Conservation (phyloP, 2,888 invertebrate genomes). For the Latheticus oryzae region DNA sequence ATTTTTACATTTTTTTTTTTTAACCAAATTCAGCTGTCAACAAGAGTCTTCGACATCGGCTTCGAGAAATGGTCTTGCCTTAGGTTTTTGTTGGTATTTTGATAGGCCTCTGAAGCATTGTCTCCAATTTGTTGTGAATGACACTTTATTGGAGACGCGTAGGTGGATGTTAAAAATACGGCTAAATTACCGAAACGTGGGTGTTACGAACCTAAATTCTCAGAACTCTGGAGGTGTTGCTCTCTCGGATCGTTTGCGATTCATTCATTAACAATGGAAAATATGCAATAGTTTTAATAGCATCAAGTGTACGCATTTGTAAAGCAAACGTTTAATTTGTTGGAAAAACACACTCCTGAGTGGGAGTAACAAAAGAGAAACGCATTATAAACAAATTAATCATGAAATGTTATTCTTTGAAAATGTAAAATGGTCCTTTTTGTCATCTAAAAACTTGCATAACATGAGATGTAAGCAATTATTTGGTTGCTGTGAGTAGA, state of each 20-base stretch:
- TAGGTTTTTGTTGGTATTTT: slow-evolving; percentile 10
- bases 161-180: slow-evolving; percentile 59
- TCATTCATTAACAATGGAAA: slow-evolving; percentile 41
- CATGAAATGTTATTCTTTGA: too few relatives aligned
- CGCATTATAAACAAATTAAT: too few relatives aligned
- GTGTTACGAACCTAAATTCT: slow-evolving; percentile 56
- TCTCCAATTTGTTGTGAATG: slow-evolving; percentile 45
- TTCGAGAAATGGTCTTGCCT: slow-evolving; percentile 9
- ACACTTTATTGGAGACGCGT: slow-evolving; percentile 45
- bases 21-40: too few relatives aligned
- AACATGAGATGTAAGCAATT: too few relatives aligned
- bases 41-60: not conserved
- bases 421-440: too few relatives aligned
- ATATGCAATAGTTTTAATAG: slow-evolving; percentile 29
- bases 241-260: slow-evolving; percentile 33
- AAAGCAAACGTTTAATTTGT: too few relatives aligned
- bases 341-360: too few relatives aligned
- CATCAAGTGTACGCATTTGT: slow-evolving; percentile 27
- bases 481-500: slow-evolving; percentile 12
- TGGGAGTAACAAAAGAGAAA: too few relatives aligned
- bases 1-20: too few relatives aligned
- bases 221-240: slow-evolving; percentile 55
- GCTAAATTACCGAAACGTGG: slow-evolving; percentile 55
- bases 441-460: slow-evolving; percentile 9
- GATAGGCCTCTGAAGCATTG: slow-evolving; percentile 33